A percentile compares a stretch with the other conserved stretches of the same genome.
These are phyloP conservation scores for Chymomyza caudatula DNA, from an alignment of 2,888 invertebrate species.

Conservation along the genomic window DNA sequence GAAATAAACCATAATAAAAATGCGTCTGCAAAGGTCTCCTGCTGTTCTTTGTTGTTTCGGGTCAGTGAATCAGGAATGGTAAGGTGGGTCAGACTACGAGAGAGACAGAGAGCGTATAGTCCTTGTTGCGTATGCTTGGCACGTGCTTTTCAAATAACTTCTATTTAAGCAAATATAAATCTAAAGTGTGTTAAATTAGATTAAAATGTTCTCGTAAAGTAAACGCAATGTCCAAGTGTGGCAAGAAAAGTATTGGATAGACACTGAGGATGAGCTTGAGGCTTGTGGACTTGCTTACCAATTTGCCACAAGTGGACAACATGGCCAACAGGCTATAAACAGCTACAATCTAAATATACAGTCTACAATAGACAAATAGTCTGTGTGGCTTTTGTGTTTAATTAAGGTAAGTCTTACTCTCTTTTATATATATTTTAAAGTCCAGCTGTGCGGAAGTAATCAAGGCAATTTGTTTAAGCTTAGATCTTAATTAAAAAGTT, in stretches of 20 bases:
- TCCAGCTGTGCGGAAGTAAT: neutral
- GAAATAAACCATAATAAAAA: slow-evolving; percentile 67
- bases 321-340: too few species aligned
- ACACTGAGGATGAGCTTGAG: too few species aligned
- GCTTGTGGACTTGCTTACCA: neutral
- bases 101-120: too few species aligned
- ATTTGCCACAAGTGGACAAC: too few species aligned
- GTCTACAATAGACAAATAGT: neutral
- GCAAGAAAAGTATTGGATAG: too few species aligned
- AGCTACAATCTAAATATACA: neutral
- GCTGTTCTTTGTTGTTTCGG: neutral
- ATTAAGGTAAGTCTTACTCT: neutral
- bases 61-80: neutral
- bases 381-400: neutral
- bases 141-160: slow-evolving; percentile 67
- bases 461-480: neutral
- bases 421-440: neutral
- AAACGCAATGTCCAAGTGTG: slow-evolving; percentile 22
- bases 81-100: too few species aligned
- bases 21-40: slow-evolving; percentile 39
- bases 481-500: neutral
- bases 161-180: slow-evolving; percentile 73
- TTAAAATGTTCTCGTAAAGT: slow-evolving; percentile 68
- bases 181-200: slow-evolving; percentile 73
- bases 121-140: slow-evolving; percentile 47